phyloP scores from a whole-genome alignment of 2,888 invertebrate genomes.

The Tenthredo scrophulariae region DNA sequence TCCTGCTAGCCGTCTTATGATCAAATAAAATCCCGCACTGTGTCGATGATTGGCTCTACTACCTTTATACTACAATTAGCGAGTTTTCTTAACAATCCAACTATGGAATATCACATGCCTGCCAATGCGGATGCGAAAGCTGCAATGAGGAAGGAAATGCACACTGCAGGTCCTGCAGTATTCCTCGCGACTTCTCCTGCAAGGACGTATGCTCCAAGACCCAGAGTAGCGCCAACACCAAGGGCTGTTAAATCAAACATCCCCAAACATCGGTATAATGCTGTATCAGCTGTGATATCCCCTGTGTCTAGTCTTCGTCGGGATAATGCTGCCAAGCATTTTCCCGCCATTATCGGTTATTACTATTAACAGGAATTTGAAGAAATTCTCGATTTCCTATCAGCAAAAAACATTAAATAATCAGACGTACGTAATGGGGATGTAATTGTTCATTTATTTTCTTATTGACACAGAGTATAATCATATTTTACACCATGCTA shows the following conservation, averaged over 20 bases:
- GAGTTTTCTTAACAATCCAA: not conserved
- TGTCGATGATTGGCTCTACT: not conserved
- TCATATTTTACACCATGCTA: no score
- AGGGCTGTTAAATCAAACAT: constrained; percentile 92
- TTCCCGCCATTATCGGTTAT: constrained; percentile 63
- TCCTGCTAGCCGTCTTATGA: no score
- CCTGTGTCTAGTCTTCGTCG: constrained; percentile 78
- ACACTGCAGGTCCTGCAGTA: constrained; percentile 94
- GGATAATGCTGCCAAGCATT: constrained; percentile 75
- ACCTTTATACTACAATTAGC: not conserved
- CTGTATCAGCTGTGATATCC: constrained; percentile 71
- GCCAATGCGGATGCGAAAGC: constrained; percentile 96
- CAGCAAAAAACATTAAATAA: not conserved
- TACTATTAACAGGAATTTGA: not conserved
- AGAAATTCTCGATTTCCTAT: not conserved
- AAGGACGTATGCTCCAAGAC: constrained; percentile 96
- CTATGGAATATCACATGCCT: constrained; percentile 79
- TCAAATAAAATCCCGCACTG: not conserved
- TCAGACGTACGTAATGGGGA: not conserved
- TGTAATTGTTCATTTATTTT: not conserved
- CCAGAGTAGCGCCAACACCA: constrained; percentile 93
- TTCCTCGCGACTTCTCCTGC: constrained; percentile 93
- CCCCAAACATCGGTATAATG: constrained; percentile 85
- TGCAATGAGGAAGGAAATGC: constrained; percentile 93
- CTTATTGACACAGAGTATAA: not conserved